Evolutionary conservation across 2,797 vertebrate genomes (phyloP).

Genomic region (Leptatherina wallacei): DNA sequence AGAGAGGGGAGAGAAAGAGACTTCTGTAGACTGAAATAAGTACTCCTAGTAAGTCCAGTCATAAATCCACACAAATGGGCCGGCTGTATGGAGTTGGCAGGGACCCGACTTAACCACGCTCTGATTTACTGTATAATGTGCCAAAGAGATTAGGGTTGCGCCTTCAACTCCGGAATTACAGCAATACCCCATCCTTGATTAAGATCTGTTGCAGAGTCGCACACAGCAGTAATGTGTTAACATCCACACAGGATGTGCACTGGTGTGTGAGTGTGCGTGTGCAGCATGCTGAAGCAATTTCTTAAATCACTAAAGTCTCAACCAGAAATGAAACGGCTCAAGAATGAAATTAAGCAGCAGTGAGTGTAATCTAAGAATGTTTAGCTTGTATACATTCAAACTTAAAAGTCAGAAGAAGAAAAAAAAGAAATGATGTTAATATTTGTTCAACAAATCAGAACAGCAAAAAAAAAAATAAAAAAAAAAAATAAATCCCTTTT

Average conservation of each 20-base stretch:
- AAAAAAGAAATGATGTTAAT: not conserved
- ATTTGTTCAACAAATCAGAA: not conserved
- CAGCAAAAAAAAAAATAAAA: not conserved
- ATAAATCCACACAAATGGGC: conserved; percentile 64
- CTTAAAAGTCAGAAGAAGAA: conserved; percentile 12
- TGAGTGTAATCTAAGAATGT: not conserved
- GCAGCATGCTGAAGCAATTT: conserved; percentile 1
- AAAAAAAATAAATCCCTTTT: not conserved
- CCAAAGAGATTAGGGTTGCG: conserved; percentile 70
- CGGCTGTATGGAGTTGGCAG: conserved; percentile 51
- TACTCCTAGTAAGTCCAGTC: conserved; percentile 37
- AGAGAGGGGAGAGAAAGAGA: conserved; percentile 4
- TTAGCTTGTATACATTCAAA: not conserved
- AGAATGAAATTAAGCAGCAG: not conserved
- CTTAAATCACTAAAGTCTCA: conserved; percentile 20
- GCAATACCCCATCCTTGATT: conserved; percentile 67
- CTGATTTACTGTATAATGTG: conserved; percentile 66
- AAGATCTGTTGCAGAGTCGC: conserved; percentile 61
- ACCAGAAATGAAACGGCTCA: conserved; percentile 4
- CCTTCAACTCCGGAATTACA: conserved; percentile 65
- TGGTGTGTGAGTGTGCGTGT: not conserved
- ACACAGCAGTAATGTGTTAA: conserved; percentile 46
- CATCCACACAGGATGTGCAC: conserved; percentile 34
- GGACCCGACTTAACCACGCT: conserved; percentile 49
- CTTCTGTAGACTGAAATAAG: conserved; percentile 46